These are phyloP conservation scores for Gymnobelideus leadbeateri DNA, from an alignment of 2,113 vertebrate species.

Conservation along the genomic window DNA sequence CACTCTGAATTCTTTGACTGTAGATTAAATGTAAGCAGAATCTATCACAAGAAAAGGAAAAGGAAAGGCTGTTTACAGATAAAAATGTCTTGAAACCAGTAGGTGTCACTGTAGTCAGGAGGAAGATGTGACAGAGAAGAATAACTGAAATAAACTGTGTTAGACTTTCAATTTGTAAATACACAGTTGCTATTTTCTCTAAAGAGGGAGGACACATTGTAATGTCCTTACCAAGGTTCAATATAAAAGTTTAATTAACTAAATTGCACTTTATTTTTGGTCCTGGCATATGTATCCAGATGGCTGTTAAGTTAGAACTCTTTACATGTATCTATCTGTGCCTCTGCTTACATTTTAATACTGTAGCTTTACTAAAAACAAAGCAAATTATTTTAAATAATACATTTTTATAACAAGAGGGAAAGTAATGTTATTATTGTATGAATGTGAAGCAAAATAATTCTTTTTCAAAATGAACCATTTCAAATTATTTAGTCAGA, in stretches of 20 bases:
- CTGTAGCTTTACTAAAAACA: background rate
- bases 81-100: background rate
- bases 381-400: background rate
- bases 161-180: background rate
- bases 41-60: background rate
- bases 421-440: background rate
- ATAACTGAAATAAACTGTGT: background rate
- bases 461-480: slow-evolving; percentile 16
- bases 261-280: background rate
- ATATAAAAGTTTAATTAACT: background rate
- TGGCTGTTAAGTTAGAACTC: background rate
- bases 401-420: background rate
- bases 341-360: background rate
- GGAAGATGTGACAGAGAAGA: background rate
- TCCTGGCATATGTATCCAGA: background rate
- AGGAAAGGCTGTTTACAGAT: background rate
- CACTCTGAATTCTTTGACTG: background rate
- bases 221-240: background rate
- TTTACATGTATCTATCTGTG: background rate
- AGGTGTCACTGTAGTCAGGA: background rate
- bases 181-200: background rate
- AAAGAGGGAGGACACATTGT: slow-evolving; percentile 1
- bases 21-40: background rate
- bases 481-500: background rate
- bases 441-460: background rate